Percentiles rank a stretch among this genome's conserved stretches.
Conservation (phyloP, 2,797 vertebrate species). For the Trachops cirrhosus region DNA sequence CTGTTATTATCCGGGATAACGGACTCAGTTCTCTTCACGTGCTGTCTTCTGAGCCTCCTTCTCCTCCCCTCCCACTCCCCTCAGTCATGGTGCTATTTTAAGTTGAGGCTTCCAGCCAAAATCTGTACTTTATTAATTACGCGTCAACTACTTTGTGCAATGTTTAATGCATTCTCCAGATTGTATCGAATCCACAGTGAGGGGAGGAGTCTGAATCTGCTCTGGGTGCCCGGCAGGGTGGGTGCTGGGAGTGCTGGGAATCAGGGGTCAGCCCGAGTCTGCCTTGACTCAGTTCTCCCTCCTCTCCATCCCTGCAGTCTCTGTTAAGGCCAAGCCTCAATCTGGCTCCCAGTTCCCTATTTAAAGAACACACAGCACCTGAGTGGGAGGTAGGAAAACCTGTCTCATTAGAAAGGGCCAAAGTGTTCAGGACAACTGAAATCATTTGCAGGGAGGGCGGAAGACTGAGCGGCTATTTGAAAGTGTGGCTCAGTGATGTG, state of each 20-base stretch:
- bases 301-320: neutral
- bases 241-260: neutral
- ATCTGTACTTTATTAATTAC: conserved; percentile 82
- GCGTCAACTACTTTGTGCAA: conserved; percentile 72
- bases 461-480: neutral
- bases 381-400: neutral
- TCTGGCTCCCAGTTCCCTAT: neutral
- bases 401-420: neutral
- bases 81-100: conserved; percentile 65
- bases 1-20: neutral
- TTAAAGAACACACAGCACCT: neutral
- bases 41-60: neutral
- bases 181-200: conserved; percentile 58
- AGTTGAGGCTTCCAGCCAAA: conserved; percentile 77
- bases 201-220: neutral
- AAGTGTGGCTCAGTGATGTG: neutral
- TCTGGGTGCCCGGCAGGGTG: neutral
- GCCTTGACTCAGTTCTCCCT: neutral
- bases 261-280: neutral
- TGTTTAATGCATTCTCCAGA: conserved; percentile 77
- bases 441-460: neutral
- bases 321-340: neutral
- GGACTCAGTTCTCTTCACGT: neutral
- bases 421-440: neutral
- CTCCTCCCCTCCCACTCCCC: conserved; percentile 11